phyloP scores from a whole-genome alignment of 2,797 vertebrate genomes.

The Psittacula echo region DNA sequence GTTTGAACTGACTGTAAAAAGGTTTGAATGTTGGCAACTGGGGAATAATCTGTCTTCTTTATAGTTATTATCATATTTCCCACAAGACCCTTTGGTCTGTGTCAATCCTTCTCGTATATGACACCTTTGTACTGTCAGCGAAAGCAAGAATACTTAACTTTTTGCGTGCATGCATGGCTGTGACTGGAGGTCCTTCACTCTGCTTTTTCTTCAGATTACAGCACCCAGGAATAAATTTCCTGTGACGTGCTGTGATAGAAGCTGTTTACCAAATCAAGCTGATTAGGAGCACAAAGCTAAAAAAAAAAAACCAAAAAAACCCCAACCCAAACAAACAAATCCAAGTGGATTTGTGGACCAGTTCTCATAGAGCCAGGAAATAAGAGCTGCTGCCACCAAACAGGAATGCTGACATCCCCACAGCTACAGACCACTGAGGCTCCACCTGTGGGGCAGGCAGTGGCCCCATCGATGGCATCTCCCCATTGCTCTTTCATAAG shows the following conservation, averaged over 20 bases:
- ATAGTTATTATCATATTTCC: slow-evolving; percentile 95
- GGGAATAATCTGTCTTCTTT: slow-evolving; percentile 95
- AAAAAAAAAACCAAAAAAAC: not conserved
- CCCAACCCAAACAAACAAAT: not conserved
- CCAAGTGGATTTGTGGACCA: not conserved
- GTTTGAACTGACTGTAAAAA: slow-evolving; percentile 97
- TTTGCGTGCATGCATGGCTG: slow-evolving; percentile 59
- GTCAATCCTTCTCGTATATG: slow-evolving; percentile 89
- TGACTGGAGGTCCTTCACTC: slow-evolving; percentile 75
- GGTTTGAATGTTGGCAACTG: slow-evolving; percentile 92
- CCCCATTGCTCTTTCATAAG: not conserved
- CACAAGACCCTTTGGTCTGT: slow-evolving; percentile 88
- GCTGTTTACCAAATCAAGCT: slow-evolving; percentile 75
- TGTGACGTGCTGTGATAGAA: slow-evolving; percentile 71
- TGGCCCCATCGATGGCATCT: fast-evolving
- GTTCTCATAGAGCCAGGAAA: not conserved
- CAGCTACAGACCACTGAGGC: not conserved
- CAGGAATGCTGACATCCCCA: not conserved
- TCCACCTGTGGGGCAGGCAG: not conserved
- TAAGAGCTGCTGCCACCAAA: not conserved
- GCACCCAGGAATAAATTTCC: slow-evolving; percentile 81
- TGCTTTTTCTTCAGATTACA: slow-evolving; percentile 81
- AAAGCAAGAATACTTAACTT: slow-evolving; percentile 81
- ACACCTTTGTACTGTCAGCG: slow-evolving; percentile 88
- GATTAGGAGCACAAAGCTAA: slow-evolving; percentile 21